Conservation (phyloP, 2,113 vertebrate species). For the Dinomys branickii region DNA sequence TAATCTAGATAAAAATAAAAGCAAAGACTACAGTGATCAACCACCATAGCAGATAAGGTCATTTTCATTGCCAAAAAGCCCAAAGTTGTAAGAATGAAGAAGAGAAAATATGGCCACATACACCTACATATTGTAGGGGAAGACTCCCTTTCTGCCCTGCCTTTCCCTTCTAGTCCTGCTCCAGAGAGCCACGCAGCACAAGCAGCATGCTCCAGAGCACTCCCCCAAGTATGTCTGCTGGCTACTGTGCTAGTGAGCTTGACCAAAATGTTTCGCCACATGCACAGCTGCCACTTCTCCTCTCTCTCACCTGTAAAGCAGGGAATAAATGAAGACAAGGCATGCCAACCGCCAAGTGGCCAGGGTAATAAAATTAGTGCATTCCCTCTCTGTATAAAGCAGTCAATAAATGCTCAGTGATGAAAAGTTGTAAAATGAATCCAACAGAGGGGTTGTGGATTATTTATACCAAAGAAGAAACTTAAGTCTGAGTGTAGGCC, state of each 20-base stretch:
- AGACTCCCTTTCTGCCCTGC: background rate
- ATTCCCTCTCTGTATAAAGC: background rate
- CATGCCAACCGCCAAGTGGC: background rate
- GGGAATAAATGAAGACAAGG: background rate
- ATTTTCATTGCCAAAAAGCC: background rate
- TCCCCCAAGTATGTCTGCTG: background rate
- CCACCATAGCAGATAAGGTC: background rate
- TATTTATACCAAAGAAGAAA: background rate
- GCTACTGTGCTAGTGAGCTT: background rate
- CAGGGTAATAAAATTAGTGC: slow-evolving; percentile 7
- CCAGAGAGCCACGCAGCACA: background rate
- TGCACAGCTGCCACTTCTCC: background rate
- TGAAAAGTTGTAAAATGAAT: background rate
- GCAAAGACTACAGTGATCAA: background rate
- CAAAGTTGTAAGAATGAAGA: background rate
- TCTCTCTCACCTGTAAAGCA: background rate
- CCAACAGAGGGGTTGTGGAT: background rate
- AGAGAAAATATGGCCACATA: background rate
- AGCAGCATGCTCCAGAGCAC: background rate
- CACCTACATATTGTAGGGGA: background rate
- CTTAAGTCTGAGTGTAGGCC: background rate
- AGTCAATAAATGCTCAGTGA: slow-evolving; percentile 12
- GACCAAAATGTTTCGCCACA: slow-evolving; percentile 5
- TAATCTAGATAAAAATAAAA: background rate
- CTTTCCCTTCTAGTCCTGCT: background rate